Base-by-base conservation (phyloP, 2,113 vertebrate species). In the Eonycteris spelaea region DNA sequence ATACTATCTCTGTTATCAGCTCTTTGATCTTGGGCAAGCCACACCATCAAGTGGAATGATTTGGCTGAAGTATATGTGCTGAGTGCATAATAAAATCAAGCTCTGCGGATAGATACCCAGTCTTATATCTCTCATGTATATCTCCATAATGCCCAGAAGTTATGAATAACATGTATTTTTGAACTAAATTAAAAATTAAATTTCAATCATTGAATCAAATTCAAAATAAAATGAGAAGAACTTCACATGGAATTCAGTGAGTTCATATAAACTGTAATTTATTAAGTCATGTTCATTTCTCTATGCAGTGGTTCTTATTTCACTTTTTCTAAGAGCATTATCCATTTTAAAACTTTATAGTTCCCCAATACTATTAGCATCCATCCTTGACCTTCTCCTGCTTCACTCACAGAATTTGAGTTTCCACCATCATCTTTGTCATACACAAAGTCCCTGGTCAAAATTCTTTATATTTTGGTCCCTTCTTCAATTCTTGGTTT, bases 161-260 rank as follows among this genome's bases (percentile, higher is more conserved):
- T 94, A 61, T 71, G 65, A 90, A 35, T 59, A 88, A 28, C 45
- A 80, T 57, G 8, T 33, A 71, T 78, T 94, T 94, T 92, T 86
- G 45, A 48, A 67, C 9, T 61, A 92, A 92, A 77, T 90, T 70
- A 63, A 57, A 86, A 93, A 22, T 13, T 88, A 40, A 78, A 86
- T 82, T 93, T 95, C 22, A 35, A 2, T 78, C 70, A 15, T 24
- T 68, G 38, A 80, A n/a, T 57, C 75, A 48, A 93, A n/a, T 95
- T 59, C 40, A 93, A 57, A 71, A 79, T 33, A 68, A 94, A 95
- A 92, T 71, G 22, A 82, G 55, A 87, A 70, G 89, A 85, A 13
- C n/a, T 90, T 79, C 22, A 35, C 40, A 26, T 57, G 16, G 68
- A 84, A 80, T 77, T 83, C 7, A 53, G 33, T 53, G 6, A 51